Conservation (phyloP, 2,113 vertebrate species). For the Tupaia tana region DNA sequence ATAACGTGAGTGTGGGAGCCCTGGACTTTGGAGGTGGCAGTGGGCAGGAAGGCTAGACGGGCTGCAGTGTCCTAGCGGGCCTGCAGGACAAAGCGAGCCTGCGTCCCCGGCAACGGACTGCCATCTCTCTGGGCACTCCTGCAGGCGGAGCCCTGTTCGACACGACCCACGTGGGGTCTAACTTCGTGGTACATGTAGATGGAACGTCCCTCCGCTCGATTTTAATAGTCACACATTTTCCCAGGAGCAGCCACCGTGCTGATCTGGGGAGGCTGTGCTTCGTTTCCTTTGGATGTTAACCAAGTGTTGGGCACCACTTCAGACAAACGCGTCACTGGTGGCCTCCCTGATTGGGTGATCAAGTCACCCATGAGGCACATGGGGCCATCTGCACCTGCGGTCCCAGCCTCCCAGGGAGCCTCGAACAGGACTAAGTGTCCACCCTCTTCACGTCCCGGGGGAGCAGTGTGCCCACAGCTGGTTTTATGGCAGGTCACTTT, state of each 20-base stretch:
- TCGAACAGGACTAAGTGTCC: background rate
- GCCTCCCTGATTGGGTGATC: background rate
- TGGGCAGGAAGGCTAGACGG: background rate
- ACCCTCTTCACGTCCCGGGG: background rate
- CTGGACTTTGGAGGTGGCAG: background rate
- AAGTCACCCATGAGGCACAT: constrained; percentile 23
- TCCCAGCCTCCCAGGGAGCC: background rate
- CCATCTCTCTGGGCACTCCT: rapidly evolving
- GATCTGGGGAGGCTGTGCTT: background rate
- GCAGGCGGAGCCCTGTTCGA: background rate
- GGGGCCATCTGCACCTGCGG: background rate
- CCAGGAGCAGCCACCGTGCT: background rate
- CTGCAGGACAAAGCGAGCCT: background rate
- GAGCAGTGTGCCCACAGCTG: rapidly evolving
- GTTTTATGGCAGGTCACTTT: background rate
- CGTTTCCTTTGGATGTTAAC: background rate
- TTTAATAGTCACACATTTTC: background rate
- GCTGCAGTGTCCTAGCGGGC: no score
- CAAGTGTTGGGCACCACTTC: constrained; percentile 2
- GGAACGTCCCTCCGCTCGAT: background rate
- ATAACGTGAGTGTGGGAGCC: background rate
- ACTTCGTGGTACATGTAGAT: background rate
- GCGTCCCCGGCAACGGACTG: background rate
- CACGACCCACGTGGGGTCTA: background rate
- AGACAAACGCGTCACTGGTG: background rate